Base-by-base conservation (phyloP, 1,140 invertebrate species). In the Capitella teleta region DNA sequence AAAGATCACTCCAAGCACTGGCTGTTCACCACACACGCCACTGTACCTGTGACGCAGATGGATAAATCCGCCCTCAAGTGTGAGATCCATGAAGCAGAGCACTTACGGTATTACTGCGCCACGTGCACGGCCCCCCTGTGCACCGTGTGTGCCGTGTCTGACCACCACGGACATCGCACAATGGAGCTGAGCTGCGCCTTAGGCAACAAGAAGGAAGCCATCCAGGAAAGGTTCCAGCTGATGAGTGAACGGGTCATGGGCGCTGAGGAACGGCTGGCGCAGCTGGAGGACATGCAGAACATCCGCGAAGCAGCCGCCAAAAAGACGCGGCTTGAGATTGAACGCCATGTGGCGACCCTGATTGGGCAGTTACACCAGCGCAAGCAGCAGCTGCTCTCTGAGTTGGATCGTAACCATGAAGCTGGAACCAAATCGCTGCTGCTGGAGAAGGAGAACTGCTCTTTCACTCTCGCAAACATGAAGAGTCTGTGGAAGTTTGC, bases 401-500 rank as follows among this genome's bases (percentile, higher is more conserved):
- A 52, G 12, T 18, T 52, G 3, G 50, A 52, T 10, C 45, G 34
- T 30, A 32, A 16, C 8, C 50, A 52, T 18, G 28, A n/a, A 14
- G 36, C 50, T 5, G 26, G 28, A 3, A 26, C 37, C 8, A 52
- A 52, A 26, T 19, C 21, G 28, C 23, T 52, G 18, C 32, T 24
- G 5, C n/a, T 47, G 6, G 50, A 52, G 19, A 52, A 38, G 18
- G 50, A 52, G 28, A 47, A 52, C 32, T 37, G 16, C 18, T 23
- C 43, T 10, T 47, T 52, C 26, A 28, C 45, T 16, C 44, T 52
- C 6, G 42, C 50, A 16, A 52, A 52, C 30, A 52, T 52, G 50
- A 52, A 52, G 44, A 52, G 50, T 23, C 30, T 52, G 43, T 52
- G 50, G 50, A 52, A 52, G 19, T 52, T 52, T 47, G 50, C 42